Evolutionary conservation across 2,113 vertebrate species (phyloP).

Genomic region (Prunella himalayana): DNA sequence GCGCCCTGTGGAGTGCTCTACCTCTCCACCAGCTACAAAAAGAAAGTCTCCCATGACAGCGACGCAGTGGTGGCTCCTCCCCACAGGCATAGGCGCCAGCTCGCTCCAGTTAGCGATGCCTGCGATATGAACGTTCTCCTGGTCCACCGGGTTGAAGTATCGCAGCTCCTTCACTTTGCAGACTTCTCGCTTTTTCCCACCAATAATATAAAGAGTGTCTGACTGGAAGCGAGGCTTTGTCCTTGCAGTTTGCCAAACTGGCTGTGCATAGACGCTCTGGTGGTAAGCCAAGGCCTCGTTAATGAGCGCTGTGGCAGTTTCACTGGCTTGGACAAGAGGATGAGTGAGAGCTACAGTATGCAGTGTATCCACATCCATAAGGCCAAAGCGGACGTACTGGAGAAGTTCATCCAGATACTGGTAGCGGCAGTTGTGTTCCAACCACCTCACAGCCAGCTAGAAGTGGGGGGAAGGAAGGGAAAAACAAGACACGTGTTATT

Average conservation of each 20-base stretch:
- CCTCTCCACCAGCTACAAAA: conserved; percentile 92
- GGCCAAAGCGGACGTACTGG: conserved; percentile 89
- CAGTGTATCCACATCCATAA: conserved; percentile 89
- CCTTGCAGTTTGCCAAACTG: conserved; percentile 86
- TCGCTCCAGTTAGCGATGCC: conserved; percentile 94
- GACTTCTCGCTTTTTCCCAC: conserved; percentile 90
- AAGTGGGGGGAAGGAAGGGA: conserved; percentile 34
- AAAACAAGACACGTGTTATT: not conserved
- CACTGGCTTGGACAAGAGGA: conserved; percentile 85
- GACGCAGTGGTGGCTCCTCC: conserved; percentile 94
- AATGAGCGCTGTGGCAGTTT: conserved; percentile 82
- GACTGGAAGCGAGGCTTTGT: conserved; percentile 91
- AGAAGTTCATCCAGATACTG: conserved; percentile 91
- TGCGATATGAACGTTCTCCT: conserved; percentile 84
- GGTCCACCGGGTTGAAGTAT: conserved; percentile 89
- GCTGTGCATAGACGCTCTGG: conserved; percentile 86
- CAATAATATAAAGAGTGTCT: conserved; percentile 89
- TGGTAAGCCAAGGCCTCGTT: conserved; percentile 93
- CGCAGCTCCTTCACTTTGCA: conserved; percentile 89
- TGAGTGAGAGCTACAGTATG: conserved; percentile 83
- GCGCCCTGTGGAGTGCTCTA: conserved; percentile 87
- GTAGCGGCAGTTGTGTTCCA: conserved; percentile 90
- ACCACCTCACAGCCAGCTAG: conserved; percentile 90
- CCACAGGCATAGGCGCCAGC: conserved; percentile 86
- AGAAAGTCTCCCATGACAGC: conserved; percentile 95